Conservation (phyloP, 2,113 vertebrate genomes). For the Gadus chalcogrammus region DNA sequence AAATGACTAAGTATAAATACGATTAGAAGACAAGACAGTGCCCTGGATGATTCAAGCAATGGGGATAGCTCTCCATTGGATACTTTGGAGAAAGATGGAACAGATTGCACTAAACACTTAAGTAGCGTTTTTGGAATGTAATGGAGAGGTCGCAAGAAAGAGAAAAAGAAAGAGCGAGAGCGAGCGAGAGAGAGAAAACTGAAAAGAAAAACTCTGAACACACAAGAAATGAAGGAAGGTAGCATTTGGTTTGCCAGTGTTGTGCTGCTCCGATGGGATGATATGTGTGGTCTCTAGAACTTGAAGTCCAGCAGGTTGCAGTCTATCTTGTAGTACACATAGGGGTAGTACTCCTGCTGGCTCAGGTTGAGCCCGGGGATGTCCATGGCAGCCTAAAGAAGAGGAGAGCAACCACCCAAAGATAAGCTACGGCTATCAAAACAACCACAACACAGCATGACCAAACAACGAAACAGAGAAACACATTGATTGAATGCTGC, state of each 20-base stretch:
- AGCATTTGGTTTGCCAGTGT: too few relatives aligned
- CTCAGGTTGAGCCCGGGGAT: constrained; percentile 96
- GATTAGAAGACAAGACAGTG: not conserved
- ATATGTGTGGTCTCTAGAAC: constrained; percentile 62
- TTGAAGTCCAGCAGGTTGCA: constrained; percentile 97
- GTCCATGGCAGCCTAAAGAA: constrained; percentile 87
- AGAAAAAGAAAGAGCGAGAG: not conserved
- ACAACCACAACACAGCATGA: too few relatives aligned
- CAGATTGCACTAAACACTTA: not conserved
- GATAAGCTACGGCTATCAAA: too few relatives aligned
- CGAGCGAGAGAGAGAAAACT: not conserved
- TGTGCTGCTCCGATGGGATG: not conserved
- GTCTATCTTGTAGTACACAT: constrained; percentile 98
- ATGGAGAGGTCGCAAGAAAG: not conserved
- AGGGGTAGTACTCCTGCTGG: constrained; percentile 98
- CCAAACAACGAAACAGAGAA: not conserved
- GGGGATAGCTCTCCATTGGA: not conserved
- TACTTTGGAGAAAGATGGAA: not conserved
- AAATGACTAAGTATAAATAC: not conserved
- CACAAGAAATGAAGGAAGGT: not conserved
- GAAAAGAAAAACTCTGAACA: not conserved
- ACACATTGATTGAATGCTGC: not conserved
- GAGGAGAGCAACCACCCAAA: not conserved
- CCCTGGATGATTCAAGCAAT: constrained; percentile 12
- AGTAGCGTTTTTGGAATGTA: not conserved